Evolutionary conservation across 2,797 vertebrate genomes (phyloP).

Genomic region (Gouania willdenowi): DNA sequence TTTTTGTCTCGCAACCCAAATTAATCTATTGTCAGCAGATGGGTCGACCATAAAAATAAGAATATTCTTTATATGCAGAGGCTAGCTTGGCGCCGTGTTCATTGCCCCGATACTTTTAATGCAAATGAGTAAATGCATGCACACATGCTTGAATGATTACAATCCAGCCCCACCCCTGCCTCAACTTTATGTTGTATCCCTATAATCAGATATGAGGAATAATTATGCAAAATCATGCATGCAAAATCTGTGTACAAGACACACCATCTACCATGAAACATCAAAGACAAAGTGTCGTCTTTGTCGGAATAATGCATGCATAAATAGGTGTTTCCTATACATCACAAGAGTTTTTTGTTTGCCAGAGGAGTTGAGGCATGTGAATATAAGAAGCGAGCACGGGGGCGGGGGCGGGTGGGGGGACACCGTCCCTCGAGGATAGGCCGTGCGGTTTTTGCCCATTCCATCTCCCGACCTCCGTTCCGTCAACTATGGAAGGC

Average conservation of each 20-base stretch:
- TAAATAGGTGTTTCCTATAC: constrained; percentile 32
- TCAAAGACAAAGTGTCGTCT: constrained; percentile 42
- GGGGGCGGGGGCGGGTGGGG: too few relatives aligned
- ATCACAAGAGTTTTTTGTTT: constrained; percentile 38
- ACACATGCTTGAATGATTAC: constrained; percentile 28
- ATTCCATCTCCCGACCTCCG: constrained; percentile 14
- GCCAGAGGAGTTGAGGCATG: constrained; percentile 2
- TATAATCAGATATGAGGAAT: constrained; percentile 19
- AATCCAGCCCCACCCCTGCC: not conserved
- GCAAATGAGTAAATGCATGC: constrained; percentile 29
- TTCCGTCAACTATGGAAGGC: constrained; percentile 32
- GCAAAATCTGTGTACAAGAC: constrained; percentile 22
- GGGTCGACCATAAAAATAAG: too few relatives aligned
- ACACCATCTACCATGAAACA: constrained; percentile 18
- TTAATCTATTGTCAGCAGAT: constrained; percentile 39
- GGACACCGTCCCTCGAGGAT: constrained; percentile 21
- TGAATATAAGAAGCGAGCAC: constrained; percentile 6
- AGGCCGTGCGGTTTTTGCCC: constrained; percentile 7
- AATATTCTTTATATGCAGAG: not conserved
- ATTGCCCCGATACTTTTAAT: constrained; percentile 15
- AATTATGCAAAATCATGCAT: constrained; percentile 42
- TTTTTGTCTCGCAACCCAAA: constrained; percentile 15
- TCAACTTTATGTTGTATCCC: constrained; percentile 13
- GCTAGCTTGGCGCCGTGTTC: constrained; percentile 10
- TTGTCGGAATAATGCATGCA: constrained; percentile 46